Conservation (phyloP, 2,888 invertebrate species). For the Epinotia brunnichana region DNA sequence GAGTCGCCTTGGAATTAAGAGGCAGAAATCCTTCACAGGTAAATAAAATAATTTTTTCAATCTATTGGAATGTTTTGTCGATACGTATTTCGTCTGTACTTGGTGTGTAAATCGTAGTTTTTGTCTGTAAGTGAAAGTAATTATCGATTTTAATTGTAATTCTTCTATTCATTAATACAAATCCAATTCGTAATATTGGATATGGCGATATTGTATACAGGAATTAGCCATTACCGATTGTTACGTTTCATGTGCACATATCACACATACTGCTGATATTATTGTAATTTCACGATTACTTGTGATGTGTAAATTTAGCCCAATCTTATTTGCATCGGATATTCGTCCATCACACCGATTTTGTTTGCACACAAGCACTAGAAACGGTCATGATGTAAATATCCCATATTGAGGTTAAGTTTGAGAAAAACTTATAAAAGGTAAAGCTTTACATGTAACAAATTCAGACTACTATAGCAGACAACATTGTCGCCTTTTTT, state of each 20-base stretch:
- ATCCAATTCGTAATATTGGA: conserved; percentile 62
- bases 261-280: conserved; percentile 52
- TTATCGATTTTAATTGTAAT: conserved; percentile 15
- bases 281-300: conserved; percentile 46
- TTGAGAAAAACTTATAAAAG: conserved; percentile 56
- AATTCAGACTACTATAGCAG: background rate
- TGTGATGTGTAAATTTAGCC: conserved; percentile 21
- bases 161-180: conserved; percentile 38
- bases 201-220: conserved; percentile 78
- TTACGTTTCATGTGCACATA: conserved; percentile 80
- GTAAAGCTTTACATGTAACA: background rate
- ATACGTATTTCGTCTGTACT: conserved; percentile 79
- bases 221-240: conserved; percentile 80
- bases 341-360: conserved; percentile 19
- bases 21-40: conserved; percentile 96
- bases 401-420: conserved; percentile 79
- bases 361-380: conserved; percentile 46
- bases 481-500: background rate
- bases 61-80: conserved; percentile 82
- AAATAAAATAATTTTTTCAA: conserved; percentile 78
- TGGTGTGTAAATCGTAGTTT: conserved; percentile 57
- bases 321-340: conserved; percentile 13
- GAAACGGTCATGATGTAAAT: conserved; percentile 61
- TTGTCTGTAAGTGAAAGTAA: conserved; percentile 48
- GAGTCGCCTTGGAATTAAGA: conserved; percentile 96